These are phyloP conservation scores for Caenorhabditis angaria DNA, from an alignment of 2,888 invertebrate species.

Conservation along the genomic window DNA sequence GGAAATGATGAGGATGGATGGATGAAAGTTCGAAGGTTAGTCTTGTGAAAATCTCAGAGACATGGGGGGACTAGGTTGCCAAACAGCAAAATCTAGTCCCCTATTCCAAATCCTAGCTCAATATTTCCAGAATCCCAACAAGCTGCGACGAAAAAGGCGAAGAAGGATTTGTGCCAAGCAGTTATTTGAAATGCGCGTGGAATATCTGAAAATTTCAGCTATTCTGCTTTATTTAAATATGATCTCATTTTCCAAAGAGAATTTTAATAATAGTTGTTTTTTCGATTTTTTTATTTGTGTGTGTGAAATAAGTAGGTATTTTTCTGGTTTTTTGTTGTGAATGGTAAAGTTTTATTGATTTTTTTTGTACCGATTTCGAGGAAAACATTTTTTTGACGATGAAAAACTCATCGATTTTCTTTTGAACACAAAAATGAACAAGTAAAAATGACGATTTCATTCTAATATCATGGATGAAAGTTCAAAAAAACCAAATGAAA, in stretches of 20 bases:
- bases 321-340: not conserved
- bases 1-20: constrained; percentile 50
- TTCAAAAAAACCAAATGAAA: not conserved
- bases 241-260: not conserved
- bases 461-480: too few species aligned
- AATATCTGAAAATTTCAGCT: not conserved
- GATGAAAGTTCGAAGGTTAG: constrained; percentile 41
- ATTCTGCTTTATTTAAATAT: not conserved
- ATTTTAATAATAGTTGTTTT: not conserved
- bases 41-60: too few species aligned
- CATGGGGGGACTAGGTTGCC: too few species aligned
- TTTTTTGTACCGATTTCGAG: not conserved
- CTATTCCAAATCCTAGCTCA: constrained; percentile 3
- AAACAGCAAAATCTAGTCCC: constrained; percentile 25
- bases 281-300: not conserved
- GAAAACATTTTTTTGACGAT: too few species aligned
- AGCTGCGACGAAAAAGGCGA: constrained; percentile 75
- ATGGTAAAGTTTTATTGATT: not conserved
- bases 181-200: constrained; percentile 83
- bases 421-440: too few species aligned
- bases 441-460: too few species aligned
- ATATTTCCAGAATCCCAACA: constrained; percentile 12
- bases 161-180: constrained; percentile 97
- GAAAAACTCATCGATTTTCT: too few species aligned
- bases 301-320: constrained; percentile 4